A percentile compares a stretch with the other conserved stretches of the same genome.
phyloP scores from a whole-genome alignment of 1,140 invertebrate species.

The Ceratosolen solmsi region DNA sequence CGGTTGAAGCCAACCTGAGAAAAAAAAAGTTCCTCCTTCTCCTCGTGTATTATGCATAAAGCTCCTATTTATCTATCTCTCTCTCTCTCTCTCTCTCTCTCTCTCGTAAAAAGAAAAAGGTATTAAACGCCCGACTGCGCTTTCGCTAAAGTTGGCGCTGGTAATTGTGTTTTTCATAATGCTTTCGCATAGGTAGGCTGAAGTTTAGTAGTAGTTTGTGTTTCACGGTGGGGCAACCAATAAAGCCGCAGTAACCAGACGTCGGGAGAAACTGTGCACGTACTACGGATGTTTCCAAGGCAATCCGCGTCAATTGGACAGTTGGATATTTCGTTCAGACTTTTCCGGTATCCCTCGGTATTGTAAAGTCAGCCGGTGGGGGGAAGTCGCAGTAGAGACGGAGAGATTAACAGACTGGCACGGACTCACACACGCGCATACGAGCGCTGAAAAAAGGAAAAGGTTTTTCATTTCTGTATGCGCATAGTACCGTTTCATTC shows the following conservation, averaged over 20 bases:
- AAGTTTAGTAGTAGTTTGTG: not conserved
- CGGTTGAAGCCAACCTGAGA: too few species aligned
- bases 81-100: too few species aligned
- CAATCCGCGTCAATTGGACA: conserved; percentile 52
- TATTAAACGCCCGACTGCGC: too few species aligned
- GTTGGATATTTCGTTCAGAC: conserved; percentile 51
- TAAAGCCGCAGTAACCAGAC: not conserved
- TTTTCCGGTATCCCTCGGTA: conserved; percentile 40
- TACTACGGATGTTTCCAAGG: conserved; percentile 10
- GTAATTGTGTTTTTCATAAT: not conserved
- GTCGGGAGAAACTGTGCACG: not conserved
- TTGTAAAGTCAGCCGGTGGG: not conserved
- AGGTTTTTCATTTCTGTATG: not conserved
- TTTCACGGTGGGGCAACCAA: not conserved
- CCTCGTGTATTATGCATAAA: too few species aligned
- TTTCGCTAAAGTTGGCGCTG: not conserved
- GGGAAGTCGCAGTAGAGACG: not conserved
- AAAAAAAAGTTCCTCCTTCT: too few species aligned
- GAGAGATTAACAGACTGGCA: not conserved
- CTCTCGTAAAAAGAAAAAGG: too few species aligned
- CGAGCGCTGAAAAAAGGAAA: too few species aligned
- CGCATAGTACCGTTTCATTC: not conserved
- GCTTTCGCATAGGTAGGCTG: not conserved
- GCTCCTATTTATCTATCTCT: too few species aligned
- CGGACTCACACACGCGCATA: not conserved